These are phyloP conservation scores for Oxystoma pomonae DNA, from an alignment of 2,888 invertebrate genomes.

Conservation along the genomic window DNA sequence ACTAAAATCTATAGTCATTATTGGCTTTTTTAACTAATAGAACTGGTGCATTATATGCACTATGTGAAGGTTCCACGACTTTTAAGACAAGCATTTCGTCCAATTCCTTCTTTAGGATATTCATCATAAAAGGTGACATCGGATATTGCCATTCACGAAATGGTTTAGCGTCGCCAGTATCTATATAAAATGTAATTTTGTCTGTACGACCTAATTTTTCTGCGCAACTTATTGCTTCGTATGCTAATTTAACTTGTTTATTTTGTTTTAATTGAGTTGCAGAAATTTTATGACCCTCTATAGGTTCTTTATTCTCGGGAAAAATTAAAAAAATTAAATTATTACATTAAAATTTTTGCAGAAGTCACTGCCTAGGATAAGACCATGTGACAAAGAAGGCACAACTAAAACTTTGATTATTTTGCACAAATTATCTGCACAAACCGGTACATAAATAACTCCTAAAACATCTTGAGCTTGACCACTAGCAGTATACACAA, in stretches of 20 bases:
- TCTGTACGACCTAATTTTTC: neutral
- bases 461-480: no score
- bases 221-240: neutral
- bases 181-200: constrained; percentile 3
- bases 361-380: no score
- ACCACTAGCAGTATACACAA: no score
- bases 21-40: neutral
- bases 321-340: no score
- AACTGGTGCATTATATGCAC: neutral
- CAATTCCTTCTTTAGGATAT: constrained; percentile 7
- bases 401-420: no score
- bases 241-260: neutral
- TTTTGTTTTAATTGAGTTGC: no score
- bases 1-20: neutral
- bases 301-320: no score
- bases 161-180: constrained; percentile 10
- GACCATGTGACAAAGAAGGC: no score
- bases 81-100: constrained; percentile 6
- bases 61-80: constrained; percentile 23
- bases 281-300: no score
- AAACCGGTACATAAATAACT: no score
- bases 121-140: constrained; percentile 11
- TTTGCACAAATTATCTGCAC: no score
- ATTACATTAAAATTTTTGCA: no score
- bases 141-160: constrained; percentile 12